A percentile compares a stretch with the other conserved stretches of the same genome.
Conservation (phyloP, 2,113 vertebrate genomes). For the Peromyscus polionotus region DNA sequence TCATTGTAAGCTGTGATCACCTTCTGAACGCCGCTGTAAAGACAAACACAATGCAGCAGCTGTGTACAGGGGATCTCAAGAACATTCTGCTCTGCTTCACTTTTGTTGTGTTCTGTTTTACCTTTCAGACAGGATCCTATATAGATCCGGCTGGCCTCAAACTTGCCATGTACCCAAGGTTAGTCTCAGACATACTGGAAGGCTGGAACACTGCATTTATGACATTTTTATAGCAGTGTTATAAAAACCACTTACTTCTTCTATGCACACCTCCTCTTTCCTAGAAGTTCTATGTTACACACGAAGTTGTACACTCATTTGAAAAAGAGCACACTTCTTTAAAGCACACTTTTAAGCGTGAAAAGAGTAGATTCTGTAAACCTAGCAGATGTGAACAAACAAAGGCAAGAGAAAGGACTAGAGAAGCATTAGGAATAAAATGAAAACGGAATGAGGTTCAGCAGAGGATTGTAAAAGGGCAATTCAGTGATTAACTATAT, state of each 20-base stretch:
- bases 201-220: neutral
- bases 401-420: neutral
- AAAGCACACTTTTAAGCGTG: neutral
- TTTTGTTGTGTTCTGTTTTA: neutral
- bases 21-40: neutral
- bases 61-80: neutral
- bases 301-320: neutral
- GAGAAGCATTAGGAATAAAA: conserved; percentile 47
- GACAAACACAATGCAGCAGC: conserved; percentile 9
- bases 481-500: neutral
- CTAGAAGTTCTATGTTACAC: neutral
- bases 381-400: neutral
- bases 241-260: neutral
- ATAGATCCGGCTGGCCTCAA: neutral
- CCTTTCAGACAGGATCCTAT: neutral
- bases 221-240: neutral
- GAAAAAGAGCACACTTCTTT: neutral
- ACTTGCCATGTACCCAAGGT: neutral
- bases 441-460: neutral
- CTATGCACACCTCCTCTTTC: conserved; percentile 15
- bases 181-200: neutral
- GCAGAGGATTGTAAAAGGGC: neutral
- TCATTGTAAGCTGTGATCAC: conserved; percentile 9
- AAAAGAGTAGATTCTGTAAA: conserved; percentile 1
- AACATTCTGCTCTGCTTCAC: neutral